Percentiles rank a stretch among this genome's conserved stretches.
Evolutionary conservation across 2,797 vertebrate genomes (phyloP).

Genomic region (Pogonophryne albipinna): DNA sequence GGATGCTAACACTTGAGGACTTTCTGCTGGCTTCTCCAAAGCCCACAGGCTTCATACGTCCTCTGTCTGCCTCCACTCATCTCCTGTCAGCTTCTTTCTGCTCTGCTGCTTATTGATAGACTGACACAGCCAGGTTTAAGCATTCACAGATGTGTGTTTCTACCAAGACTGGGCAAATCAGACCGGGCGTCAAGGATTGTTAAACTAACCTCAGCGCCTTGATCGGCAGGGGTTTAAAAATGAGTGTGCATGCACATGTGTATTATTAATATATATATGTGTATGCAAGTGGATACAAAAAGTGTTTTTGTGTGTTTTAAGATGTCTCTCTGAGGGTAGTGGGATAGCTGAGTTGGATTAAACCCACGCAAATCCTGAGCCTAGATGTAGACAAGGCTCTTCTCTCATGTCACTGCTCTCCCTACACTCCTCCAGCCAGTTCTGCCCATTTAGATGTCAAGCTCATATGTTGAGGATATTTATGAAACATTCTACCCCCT

Average conservation of each 20-base stretch:
- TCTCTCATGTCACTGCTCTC: conserved; percentile 71
- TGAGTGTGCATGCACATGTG: conserved; percentile 11
- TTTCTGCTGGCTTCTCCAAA: conserved; percentile 26
- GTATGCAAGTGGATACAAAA: conserved; percentile 26
- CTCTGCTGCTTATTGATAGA: conserved; percentile 53
- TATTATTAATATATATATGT: not conserved
- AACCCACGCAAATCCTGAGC: conserved; percentile 55
- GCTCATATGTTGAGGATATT: conserved; percentile 24
- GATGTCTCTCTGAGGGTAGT: conserved; percentile 48
- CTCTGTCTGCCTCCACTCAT: conserved; percentile 57
- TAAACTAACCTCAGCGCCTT: conserved; percentile 61
- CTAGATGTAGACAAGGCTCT: conserved; percentile 68
- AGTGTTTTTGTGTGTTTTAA: conserved; percentile 42
- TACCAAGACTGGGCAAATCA: conserved; percentile 58
- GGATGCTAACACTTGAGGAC: conserved; percentile 44
- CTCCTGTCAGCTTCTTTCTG: conserved; percentile 71
- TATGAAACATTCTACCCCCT: conserved; percentile 34
- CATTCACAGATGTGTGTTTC: conserved; percentile 76
- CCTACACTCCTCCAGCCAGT: conserved; percentile 42
- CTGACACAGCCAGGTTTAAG: conserved; percentile 58
- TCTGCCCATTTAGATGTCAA: conserved; percentile 38
- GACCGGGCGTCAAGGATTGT: conserved; percentile 61
- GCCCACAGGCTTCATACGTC: conserved; percentile 20
- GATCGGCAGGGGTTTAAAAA: conserved; percentile 60
- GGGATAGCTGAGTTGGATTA: conserved; percentile 54